Base-by-base conservation (phyloP, 2,113 vertebrate genomes). In the Syngnathoides biaculeatus region DNA sequence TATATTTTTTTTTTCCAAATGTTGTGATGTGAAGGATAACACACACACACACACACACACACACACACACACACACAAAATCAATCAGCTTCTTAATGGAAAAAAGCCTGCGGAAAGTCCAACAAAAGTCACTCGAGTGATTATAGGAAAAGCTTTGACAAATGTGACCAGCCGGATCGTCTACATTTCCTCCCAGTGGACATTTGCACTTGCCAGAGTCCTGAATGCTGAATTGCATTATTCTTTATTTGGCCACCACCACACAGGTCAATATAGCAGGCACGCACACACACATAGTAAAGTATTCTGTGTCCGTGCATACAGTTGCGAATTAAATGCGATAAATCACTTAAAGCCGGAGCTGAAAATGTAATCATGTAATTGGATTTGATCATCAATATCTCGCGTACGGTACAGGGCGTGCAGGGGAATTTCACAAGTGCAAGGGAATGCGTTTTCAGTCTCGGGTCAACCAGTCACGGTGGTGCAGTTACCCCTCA, bases 311-410 rank as follows among this genome's bases (percentile, higher is more conserved):
- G 81, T 81, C 76, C 86, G 79, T 42, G 85, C 84, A 87, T 78
- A 79, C 79, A 85, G 86, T 87, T 82, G 64, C 76, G 72, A 85
- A 89, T 86, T 77, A 84, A 77, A 74, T 59, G 81, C 85, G 74
- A 85, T 88, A 82, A 88, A 89, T 89, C 85, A 82, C 84, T 86
- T 86, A 87, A 81, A 84, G 84, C 83, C 80, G 77, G 7, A 67
- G 81, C 81, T 82, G 86, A 88, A 87, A 88, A 88, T 83, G 83
- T 86, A 88, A 91, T 91, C 86, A 88, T 90, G 84, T 90, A 91
- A 91, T 92, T 91, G 86, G 89, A 87, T 91, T 80, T 72, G 86
- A 86, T 86, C 90, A 90, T 92, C 87, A 91, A 89, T 89, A 90
- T 83, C 74, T 78, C 68, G 69, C 69, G 72, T 80, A 80, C 75